These are phyloP conservation scores for Thalassarche chlororhynchos DNA, from an alignment of 2,113 vertebrate species.

Conservation along the genomic window DNA sequence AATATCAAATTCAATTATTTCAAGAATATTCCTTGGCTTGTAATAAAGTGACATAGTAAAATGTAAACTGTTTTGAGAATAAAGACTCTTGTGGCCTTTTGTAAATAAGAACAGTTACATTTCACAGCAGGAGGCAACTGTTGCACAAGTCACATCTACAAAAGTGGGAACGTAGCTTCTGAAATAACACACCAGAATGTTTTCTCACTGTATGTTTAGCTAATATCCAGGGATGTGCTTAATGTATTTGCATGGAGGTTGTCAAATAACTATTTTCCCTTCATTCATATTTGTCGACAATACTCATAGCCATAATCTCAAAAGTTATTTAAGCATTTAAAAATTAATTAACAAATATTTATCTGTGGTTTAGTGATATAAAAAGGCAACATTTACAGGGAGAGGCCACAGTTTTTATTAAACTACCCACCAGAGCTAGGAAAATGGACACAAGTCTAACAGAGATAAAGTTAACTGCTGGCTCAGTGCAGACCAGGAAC, in stretches of 20 bases:
- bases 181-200: neutral
- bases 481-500: neutral
- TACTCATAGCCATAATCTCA: neutral
- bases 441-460: neutral
- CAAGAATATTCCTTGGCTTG: neutral
- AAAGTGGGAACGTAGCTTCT: neutral
- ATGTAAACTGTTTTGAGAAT: neutral
- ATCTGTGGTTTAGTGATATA: neutral
- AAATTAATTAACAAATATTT: neutral
- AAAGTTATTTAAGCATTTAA: neutral
- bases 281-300: neutral
- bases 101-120: neutral
- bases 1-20: neutral
- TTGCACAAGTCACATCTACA: neutral
- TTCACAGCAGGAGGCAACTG: neutral
- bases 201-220: neutral
- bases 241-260: neutral
- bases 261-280: neutral
- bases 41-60: neutral
- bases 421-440: neutral
- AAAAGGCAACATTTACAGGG: neutral
- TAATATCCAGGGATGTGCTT: neutral
- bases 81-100: neutral
- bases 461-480: neutral
- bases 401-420: neutral